Evolutionary conservation across 1,140 invertebrate genomes (phyloP).

Genomic region (Drosophila saltans): DNA sequence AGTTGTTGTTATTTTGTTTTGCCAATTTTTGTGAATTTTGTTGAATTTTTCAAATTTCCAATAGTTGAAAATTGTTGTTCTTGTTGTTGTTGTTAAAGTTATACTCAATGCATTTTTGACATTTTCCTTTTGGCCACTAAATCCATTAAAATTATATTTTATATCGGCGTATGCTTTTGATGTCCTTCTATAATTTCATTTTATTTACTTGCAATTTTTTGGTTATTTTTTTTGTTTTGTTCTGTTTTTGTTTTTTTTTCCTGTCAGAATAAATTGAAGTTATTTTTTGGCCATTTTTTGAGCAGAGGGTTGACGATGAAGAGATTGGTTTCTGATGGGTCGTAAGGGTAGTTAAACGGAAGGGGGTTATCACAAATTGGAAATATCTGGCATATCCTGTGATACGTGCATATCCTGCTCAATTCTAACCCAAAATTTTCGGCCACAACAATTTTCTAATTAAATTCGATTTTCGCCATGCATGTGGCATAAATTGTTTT

Average conservation of each 20-base stretch:
- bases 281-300: constrained; percentile 60
- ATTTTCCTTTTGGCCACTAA: constrained; percentile 74
- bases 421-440: constrained; percentile 36
- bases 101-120: constrained; percentile 64
- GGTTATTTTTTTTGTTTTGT: constrained; percentile 51
- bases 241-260: constrained; percentile 25
- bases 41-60: constrained; percentile 35
- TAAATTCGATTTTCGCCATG: constrained; percentile 82
- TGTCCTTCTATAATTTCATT: constrained; percentile 74
- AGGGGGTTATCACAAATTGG: constrained; percentile 30
- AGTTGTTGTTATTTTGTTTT: constrained; percentile 24
- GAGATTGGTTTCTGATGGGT: background rate
- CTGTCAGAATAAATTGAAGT: constrained; percentile 81
- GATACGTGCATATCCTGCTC: constrained; percentile 62
- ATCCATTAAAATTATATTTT: constrained; percentile 78
- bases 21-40: constrained; percentile 31
- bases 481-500: constrained; percentile 81
- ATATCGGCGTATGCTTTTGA: constrained; percentile 73
- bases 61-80: constrained; percentile 35
- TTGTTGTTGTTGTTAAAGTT: constrained; percentile 19
- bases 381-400: constrained; percentile 48
- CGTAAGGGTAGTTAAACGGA: background rate
- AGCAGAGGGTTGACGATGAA: background rate
- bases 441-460: constrained; percentile 80
- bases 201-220: constrained; percentile 34